Conservation (phyloP, 2,113 vertebrate species). For the Copsychus sechellarum region DNA sequence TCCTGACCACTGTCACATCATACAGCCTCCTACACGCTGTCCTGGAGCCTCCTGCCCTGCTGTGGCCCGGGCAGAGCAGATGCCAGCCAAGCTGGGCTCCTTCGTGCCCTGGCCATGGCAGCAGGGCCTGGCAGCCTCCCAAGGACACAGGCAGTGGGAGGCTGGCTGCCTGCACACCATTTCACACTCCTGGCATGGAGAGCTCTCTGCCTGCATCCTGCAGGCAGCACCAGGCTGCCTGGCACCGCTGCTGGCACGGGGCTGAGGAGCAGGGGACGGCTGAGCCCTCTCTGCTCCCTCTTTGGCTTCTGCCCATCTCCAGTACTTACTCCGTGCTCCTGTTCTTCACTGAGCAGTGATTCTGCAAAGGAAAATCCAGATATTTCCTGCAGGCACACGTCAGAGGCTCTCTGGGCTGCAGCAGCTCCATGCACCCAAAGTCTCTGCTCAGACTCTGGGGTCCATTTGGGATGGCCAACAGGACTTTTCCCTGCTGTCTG, state of each 20-base stretch:
- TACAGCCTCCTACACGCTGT: neutral
- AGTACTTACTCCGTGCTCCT: neutral
- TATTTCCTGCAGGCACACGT: neutral
- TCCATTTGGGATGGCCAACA: neutral
- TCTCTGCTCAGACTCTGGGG: neutral
- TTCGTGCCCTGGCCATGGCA: conserved; percentile 22
- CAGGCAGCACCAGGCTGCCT: neutral
- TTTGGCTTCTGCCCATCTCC: neutral
- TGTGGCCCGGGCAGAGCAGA: conserved; percentile 41
- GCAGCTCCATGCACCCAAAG: accelerated
- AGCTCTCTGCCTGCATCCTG: neutral
- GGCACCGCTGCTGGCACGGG: neutral
- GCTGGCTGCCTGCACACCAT: conserved; percentile 27
- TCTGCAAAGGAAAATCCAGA: neutral
- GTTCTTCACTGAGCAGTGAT: neutral
- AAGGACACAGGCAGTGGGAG: conserved; percentile 65
- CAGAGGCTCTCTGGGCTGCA: neutral
- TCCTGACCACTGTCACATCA: no score
- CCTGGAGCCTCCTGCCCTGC: neutral
- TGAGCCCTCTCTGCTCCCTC: neutral
- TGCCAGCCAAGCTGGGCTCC: conserved; percentile 48
- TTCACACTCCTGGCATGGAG: neutral
- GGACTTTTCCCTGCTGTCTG: neutral
- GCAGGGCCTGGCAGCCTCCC: conserved; percentile 57
- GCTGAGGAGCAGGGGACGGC: neutral